These are phyloP conservation scores for Bombus superbus DNA, from an alignment of 1,140 invertebrate species.

Conservation along the genomic window DNA sequence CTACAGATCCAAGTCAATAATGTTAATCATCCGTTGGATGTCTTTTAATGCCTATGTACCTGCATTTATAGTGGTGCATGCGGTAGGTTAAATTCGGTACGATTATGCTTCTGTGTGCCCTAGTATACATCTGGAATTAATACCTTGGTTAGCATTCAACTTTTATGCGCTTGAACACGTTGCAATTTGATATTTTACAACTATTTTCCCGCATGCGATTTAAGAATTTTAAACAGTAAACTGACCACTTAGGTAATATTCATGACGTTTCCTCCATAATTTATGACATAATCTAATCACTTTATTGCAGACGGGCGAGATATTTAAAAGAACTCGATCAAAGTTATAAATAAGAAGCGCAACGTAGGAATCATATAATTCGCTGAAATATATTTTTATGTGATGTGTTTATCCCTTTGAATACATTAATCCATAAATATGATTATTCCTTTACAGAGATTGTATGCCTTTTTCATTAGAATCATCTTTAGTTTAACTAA, in stretches of 20 bases:
- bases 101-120: background rate
- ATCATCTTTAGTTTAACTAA: background rate
- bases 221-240: background rate
- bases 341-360: background rate
- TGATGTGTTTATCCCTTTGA: background rate
- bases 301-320: background rate
- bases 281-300: background rate
- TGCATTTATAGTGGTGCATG: background rate
- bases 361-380: background rate
- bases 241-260: background rate
- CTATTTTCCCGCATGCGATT: too few relatives aligned
- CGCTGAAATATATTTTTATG: background rate
- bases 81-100: background rate
- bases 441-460: too few relatives aligned
- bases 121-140: slow-evolving; percentile 4
- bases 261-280: background rate
- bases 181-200: slow-evolving; percentile 1
- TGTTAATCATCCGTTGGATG: background rate
- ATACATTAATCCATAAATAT: background rate
- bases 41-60: background rate
- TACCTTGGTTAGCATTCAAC: background rate
- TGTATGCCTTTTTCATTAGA: too few relatives aligned
- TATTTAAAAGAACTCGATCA: background rate
- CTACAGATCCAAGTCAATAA: background rate
- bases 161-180: background rate